These are phyloP conservation scores for Equus przewalskii DNA, from an alignment of 2,113 vertebrate genomes.

Conservation along the genomic window DNA sequence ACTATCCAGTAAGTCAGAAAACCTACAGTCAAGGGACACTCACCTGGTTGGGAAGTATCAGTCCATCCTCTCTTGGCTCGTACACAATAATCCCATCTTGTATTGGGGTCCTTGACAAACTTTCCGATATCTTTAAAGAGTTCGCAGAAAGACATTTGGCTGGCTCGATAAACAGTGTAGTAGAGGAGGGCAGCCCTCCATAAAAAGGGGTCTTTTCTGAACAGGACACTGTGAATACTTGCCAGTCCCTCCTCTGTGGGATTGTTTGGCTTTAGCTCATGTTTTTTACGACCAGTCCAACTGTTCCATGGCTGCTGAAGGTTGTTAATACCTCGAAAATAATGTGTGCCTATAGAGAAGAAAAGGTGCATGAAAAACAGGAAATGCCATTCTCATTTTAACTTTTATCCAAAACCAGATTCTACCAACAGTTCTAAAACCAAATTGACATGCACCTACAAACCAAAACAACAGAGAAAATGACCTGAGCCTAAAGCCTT, in stretches of 20 bases:
- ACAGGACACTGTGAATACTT: constrained; percentile 96
- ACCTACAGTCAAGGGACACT: background rate
- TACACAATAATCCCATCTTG: constrained; percentile 97
- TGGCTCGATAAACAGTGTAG: constrained; percentile 95
- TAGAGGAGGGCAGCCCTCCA: constrained; percentile 97
- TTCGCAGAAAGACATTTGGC: constrained; percentile 93
- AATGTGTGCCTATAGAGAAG: constrained; percentile 93
- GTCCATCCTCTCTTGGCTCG: constrained; percentile 97
- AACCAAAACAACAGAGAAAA: background rate
- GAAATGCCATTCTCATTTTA: background rate
- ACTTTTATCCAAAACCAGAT: background rate
- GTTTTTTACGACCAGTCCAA: constrained; percentile 89
- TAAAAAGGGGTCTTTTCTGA: constrained; percentile 95
- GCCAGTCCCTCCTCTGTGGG: constrained; percentile 97
- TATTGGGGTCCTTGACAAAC: constrained; percentile 94
- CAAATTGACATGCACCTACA: background rate
- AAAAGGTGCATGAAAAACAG: background rate
- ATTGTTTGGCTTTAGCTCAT: constrained; percentile 93
- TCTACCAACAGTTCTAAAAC: background rate
- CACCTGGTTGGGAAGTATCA: constrained; percentile 94
- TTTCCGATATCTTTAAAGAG: constrained; percentile 93
- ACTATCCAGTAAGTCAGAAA: background rate
- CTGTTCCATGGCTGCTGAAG: constrained; percentile 95
- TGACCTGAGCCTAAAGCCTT: background rate
- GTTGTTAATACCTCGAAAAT: constrained; percentile 96